Conservation (phyloP, 2,113 vertebrate species). For the Planiliza haematocheilus region DNA sequence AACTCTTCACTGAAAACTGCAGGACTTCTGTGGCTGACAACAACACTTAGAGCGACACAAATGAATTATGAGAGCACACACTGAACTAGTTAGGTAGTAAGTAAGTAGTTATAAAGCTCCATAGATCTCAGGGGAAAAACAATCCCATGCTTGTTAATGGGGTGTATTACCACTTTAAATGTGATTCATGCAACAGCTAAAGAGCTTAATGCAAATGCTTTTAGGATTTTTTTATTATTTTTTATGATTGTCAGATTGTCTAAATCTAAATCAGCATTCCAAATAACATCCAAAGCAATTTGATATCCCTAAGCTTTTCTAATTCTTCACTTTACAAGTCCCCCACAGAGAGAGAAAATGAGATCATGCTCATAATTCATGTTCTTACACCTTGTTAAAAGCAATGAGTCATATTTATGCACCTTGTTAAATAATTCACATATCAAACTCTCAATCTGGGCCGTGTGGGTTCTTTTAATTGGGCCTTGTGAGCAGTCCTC, state of each 20-base stretch:
- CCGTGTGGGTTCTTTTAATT: conserved; percentile 76
- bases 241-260: background rate
- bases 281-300: background rate
- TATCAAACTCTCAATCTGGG: conserved; percentile 63
- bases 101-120: background rate
- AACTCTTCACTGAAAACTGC: background rate
- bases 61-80: background rate
- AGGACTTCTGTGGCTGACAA: background rate
- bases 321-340: conserved; percentile 41
- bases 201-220: too few relatives aligned
- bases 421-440: conserved; percentile 77
- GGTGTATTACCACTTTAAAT: too few relatives aligned
- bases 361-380: conserved; percentile 71
- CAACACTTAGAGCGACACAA: background rate
- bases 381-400: conserved; percentile 76
- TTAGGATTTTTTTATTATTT: too few relatives aligned
- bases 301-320: conserved; percentile 20
- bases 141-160: too few relatives aligned
- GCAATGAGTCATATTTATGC: conserved; percentile 69
- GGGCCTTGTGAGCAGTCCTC: conserved; percentile 65
- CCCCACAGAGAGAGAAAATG: conserved; percentile 33
- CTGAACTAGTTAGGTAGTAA: too few relatives aligned
- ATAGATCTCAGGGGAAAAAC: too few relatives aligned
- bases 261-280: background rate
- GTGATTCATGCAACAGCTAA: too few relatives aligned